Evolutionary conservation across 2,888 invertebrate genomes (phyloP), one percentile per base, ranked within the genome.

Genomic region (Achlya flavicornis): DNA sequence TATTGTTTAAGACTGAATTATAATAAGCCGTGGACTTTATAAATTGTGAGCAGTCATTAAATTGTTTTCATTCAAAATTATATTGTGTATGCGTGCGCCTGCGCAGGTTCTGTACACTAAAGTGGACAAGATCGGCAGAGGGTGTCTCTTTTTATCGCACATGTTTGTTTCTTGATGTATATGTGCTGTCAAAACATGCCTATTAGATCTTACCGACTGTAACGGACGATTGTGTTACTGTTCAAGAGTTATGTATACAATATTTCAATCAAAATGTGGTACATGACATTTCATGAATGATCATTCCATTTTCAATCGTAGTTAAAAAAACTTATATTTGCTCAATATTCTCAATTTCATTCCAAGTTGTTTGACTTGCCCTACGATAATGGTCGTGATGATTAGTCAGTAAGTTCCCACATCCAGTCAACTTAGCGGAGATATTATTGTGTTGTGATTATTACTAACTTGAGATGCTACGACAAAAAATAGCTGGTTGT

Each of bases 401-500:
- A 10, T 41, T 41, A 11, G 1, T 10, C 41, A 46, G 46, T 46
- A 12, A 14, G 1, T 10, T 53, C 16, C 19, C 19, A 53, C 16
- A 53, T 16, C 19, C 53, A 53, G 53, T 53, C 19, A 53, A 53
- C 19, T 53, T 10, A 10, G 53, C 10, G 19, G 19, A 19, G 53
- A 7, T 53, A 46, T 61, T 73, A 64, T 73, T 69, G 77, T 77
- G 78, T 81, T 83, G 74, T 82, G 80, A 77, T 68, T 66, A 57
- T 69, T 66, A 74, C 70, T 73, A 74, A 79, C 70, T 72, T 61
- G 63, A 78, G 80, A 81, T 85, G 81, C 83, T 86, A 78, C 76
- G 79, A 81, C 70, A 73, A 64, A 66, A 64, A 48, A 79, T 74
- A 74, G 69, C 75, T 76, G 84, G 82, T 85, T 86, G 82, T 83